Base-by-base conservation (phyloP, 2,113 vertebrate genomes). In the Sinosuthora webbiana region DNA sequence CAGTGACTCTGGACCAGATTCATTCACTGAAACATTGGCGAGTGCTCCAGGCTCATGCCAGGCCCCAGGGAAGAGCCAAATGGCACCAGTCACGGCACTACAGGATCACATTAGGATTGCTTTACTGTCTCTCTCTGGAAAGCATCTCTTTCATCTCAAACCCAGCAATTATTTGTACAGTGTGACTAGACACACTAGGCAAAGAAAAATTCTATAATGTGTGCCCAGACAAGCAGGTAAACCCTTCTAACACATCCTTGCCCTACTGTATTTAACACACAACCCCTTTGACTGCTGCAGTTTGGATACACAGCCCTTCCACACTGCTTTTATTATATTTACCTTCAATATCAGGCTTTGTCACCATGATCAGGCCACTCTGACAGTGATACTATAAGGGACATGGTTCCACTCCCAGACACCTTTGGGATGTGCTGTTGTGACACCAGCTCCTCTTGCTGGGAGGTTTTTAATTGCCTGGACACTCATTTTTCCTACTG, bases 351-450 rank as follows among this genome's bases (percentile, higher is more conserved):
- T 35, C 68, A 50, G 18, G 19, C 37, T 62, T n/a, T 62, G 57
- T 37, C 39, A 9, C 28, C 23, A 4, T 4, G 39, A 11, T 23
- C 80, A 69, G 24, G 39, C 19, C 18, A 21, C 45, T 11, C 52
- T 21, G 0, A 3, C 15, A n/a, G 47, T 0, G 30, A 18, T 2
- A 0, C 33, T 8, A 0, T 0, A 13, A 13, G 56, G 19, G 53
- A 7, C 12, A 25, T 3, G 8, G 9, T 65, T 42, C 73, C 31
- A 3, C 13, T 18, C 44, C 21, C 75, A 71, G 16, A 7, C 17
- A 11, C 25, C 14, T 49, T 7, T 20, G n/a, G 24, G 50, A 44
- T 21, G 21, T 3, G 33, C 49, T 59, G 4, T 11, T 6, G 2
- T 10, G 39, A 33, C 44, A 57, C 4, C 74, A 79, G 35, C 57